Evolutionary conservation across 2,888 invertebrate genomes (phyloP), one percentile per base, ranked within the genome.

Genomic region (Chaetogeoica ovagalla): DNA sequence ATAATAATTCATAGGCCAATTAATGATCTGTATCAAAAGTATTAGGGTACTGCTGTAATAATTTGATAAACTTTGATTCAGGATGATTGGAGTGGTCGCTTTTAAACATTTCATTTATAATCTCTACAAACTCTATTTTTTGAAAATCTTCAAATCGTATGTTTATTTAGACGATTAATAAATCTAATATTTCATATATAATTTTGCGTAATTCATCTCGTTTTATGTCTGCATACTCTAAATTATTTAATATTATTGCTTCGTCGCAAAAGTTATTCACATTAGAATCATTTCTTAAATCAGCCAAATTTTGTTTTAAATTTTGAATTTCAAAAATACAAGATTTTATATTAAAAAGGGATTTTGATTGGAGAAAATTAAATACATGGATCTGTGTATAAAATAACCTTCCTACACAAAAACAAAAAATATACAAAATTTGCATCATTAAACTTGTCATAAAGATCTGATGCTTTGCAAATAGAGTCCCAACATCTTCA

Each of bases 331-430:
- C 69, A 11, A 7, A 43, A 71, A 59, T 21, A 8, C 71, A 43
- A 8, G 23, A 59, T 43, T 60, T 60, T 5, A 73, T 73, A 15
- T 73, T 62, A 3, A 62, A 62, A 43, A 73, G 65, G 9, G 5
- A 8, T 81, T 81, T 81, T 66, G 19, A 72, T 65, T 73, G 72
- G 17, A 73, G 17, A 23, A 72, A 72, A 60, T 81, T 72, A 72
- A 72, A 73, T 39, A 66, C 23, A 72, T 72, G 62, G n/a, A n/a
- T 72, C 72, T 15, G 66, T 66, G 15, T 81, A 73, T n/a, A 66
- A 5, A 39, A 66, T 66, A 52, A 81, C 19, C 30, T 23, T 66
- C 30, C 17, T 59, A 72, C 65, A 81, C 17, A 73, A 81, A 73
- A 73, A n/a, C 8, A 81, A 65, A 0, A 81, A 19, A 66, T 65